These are phyloP conservation scores for Drosophila ogumai DNA, from an alignment of 1,140 invertebrate genomes.

Conservation along the genomic window DNA sequence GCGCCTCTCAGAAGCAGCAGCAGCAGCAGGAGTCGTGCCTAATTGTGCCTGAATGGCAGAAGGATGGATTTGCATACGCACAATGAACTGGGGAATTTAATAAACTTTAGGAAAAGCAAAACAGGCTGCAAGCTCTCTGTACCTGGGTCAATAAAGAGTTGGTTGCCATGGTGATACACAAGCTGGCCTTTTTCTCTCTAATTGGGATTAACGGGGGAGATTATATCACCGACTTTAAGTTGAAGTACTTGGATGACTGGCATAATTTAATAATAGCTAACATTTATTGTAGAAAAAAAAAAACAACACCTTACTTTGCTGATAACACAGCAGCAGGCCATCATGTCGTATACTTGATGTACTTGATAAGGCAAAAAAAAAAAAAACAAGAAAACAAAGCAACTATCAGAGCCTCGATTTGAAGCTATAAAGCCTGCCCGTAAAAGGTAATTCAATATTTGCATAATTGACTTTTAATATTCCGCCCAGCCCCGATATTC, in stretches of 20 bases:
- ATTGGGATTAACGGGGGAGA: not conserved
- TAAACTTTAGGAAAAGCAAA: conserved; percentile 7
- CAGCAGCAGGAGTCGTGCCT: conserved; percentile 8
- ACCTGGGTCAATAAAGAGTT: conserved; percentile 3
- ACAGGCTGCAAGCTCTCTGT: not conserved
- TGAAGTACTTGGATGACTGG: not conserved
- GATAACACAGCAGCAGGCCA: conserved; percentile 19
- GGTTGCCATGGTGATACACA: not conserved
- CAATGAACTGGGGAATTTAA: conserved; percentile 33
- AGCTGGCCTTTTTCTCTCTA: not conserved
- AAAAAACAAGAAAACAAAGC: not conserved
- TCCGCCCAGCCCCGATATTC: conserved; percentile 32
- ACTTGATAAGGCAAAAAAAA: conserved; percentile 15
- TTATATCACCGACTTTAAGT: not conserved
- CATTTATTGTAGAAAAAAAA: not conserved
- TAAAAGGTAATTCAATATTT: conserved; percentile 40
- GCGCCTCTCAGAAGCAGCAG: not conserved
- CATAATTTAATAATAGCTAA: conserved; percentile 7
- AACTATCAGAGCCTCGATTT: not conserved
- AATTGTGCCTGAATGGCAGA: conserved; percentile 14
- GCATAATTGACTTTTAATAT: conserved; percentile 23
- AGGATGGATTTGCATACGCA: conserved; percentile 12
- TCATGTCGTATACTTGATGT: conserved; percentile 35
- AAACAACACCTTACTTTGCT: conserved; percentile 7
- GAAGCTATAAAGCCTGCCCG: not conserved